phyloP scores from a whole-genome alignment of 2,888 invertebrate genomes.

The Drosophila helvetica region DNA sequence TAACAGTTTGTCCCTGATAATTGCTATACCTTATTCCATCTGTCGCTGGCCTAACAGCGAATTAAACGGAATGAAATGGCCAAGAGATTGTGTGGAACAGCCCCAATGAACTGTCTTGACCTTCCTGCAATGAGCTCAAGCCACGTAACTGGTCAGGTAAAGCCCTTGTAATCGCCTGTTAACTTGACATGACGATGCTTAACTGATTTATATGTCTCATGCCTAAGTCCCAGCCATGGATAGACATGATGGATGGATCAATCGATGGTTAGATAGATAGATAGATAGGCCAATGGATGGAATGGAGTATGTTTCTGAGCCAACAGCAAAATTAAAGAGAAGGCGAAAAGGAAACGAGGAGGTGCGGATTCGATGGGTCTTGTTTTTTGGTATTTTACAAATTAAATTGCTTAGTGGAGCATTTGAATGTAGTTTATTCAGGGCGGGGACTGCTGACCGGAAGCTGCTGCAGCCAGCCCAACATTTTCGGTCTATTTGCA shows the following conservation, averaged over 20 bases:
- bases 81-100: background rate
- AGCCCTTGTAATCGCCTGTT: conserved; percentile 55
- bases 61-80: background rate
- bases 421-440: conserved; percentile 46
- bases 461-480: conserved; percentile 3
- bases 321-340: background rate
- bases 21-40: background rate
- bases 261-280: conserved; percentile 5
- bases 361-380: background rate
- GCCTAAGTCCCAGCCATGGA: conserved; percentile 45
- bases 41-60: no score
- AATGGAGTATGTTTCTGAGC: background rate
- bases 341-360: conserved; percentile 4
- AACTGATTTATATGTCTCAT: conserved; percentile 50
- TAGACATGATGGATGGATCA: conserved; percentile 36
- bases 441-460: conserved; percentile 17
- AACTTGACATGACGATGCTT: conserved; percentile 53
- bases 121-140: conserved; percentile 7
- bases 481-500: conserved; percentile 38
- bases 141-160: conserved; percentile 39
- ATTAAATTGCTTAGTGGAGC: conserved; percentile 43
- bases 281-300: background rate
- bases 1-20: background rate
- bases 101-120: background rate
- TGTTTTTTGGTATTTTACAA: conserved; percentile 20